phyloP scores from a whole-genome alignment of 2,797 vertebrate genomes.

The Falco berigora region DNA sequence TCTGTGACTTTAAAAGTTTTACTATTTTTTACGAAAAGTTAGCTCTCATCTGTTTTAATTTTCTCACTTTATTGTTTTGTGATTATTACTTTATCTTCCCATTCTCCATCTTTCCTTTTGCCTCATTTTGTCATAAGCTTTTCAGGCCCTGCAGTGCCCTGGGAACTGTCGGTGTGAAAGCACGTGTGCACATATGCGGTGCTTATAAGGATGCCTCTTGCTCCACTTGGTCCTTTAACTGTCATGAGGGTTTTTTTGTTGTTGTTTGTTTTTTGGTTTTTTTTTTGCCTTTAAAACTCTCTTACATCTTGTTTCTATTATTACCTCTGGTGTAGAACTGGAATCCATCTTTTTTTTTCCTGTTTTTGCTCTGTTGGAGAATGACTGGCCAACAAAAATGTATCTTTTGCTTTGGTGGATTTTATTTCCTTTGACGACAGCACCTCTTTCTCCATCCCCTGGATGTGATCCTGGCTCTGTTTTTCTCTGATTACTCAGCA shows the following conservation, averaged over 20 bases:
- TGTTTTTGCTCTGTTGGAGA: not conserved
- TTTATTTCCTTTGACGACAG: not conserved
- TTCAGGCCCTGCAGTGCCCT: not conserved
- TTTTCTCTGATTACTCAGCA: not conserved
- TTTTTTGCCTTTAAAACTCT: not conserved
- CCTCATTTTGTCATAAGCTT: not conserved
- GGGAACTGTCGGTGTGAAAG: not conserved
- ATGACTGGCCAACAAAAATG: not conserved
- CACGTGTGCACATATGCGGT: rapidly evolving
- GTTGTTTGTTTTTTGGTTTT: not conserved
- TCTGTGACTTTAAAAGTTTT: not conserved
- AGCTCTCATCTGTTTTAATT: not conserved
- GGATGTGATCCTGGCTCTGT: not conserved
- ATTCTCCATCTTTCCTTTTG: not conserved
- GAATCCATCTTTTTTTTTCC: not conserved
- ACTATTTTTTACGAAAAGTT: not conserved
- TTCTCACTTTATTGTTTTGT: not conserved
- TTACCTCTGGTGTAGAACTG: not conserved
- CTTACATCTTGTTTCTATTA: not conserved
- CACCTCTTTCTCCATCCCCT: not conserved
- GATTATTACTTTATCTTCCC: not conserved
- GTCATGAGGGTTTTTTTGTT: not conserved
- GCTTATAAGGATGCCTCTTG: not conserved
- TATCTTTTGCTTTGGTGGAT: not conserved
- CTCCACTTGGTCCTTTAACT: not conserved